Percentiles rank a stretch among this genome's conserved stretches.
phyloP scores from a whole-genome alignment of 2,113 vertebrate genomes.

The Verasper variegatus region DNA sequence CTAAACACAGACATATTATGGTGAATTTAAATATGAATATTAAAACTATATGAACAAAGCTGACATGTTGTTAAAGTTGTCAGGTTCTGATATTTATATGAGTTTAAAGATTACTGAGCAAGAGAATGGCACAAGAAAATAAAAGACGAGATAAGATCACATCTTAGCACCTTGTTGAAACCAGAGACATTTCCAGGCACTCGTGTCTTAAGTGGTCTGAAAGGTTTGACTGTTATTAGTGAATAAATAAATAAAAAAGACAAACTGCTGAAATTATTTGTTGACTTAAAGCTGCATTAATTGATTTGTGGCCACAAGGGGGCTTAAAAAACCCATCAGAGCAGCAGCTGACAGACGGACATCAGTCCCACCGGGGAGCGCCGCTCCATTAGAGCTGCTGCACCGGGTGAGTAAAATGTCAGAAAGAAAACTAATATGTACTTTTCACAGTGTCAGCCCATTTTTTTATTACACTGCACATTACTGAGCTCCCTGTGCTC shows the following conservation, averaged over 20 bases:
- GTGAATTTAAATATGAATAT: too few species aligned
- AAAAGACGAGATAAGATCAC: not conserved
- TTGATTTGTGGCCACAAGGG: not conserved
- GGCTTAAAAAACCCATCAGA: not conserved
- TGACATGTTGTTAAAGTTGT: rapidly evolving
- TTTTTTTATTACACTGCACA: not conserved
- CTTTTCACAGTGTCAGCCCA: not conserved
- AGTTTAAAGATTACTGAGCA: too few species aligned
- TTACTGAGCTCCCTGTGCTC: not conserved
- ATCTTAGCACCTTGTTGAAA: not conserved
- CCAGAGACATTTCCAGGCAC: not conserved
- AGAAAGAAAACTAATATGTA: conserved; percentile 6
- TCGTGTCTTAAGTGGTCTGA: not conserved
- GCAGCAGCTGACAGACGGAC: not conserved
- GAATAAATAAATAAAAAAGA: too few species aligned
- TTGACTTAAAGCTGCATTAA: conserved; percentile 3
- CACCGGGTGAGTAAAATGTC: not conserved
- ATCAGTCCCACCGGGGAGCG: not conserved
- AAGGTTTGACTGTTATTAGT: too few species aligned
- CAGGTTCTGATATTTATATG: not conserved
- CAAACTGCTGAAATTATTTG: not conserved
- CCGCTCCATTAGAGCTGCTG: not conserved
- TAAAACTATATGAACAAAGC: not conserved
- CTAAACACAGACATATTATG: too few species aligned
- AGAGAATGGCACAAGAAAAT: not conserved